Percentiles rank a stretch among this genome's conserved stretches.
phyloP scores from a whole-genome alignment of 1,140 invertebrate species.

The Drosophila obscura region DNA sequence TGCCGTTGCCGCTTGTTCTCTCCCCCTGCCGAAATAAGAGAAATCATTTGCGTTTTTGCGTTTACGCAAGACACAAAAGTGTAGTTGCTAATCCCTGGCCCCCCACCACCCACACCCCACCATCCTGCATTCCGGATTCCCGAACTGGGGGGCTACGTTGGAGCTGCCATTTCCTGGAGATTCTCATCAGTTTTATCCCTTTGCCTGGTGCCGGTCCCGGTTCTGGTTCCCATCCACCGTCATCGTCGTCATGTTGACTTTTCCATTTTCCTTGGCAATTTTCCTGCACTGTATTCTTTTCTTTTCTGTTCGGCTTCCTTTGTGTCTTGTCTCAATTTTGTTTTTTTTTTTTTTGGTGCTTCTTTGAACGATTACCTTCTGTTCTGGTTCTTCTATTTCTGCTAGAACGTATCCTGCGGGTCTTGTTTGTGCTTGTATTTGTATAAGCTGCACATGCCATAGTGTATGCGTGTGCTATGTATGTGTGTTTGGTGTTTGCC shows the following conservation, averaged over 20 bases:
- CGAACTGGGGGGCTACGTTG: not conserved
- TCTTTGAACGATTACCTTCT: slow-evolving; percentile 49
- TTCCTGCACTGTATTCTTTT: slow-evolving; percentile 48
- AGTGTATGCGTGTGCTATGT: slow-evolving; percentile 18
- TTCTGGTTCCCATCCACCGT: slow-evolving; percentile 43
- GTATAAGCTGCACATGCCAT: slow-evolving; percentile 45
- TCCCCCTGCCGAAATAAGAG: slow-evolving; percentile 58
- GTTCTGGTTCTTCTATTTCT: slow-evolving; percentile 29
- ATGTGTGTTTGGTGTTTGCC: slow-evolving; percentile 64
- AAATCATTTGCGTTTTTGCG: slow-evolving; percentile 78
- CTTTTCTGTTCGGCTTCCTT: slow-evolving; percentile 22
- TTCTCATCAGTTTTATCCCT: slow-evolving; percentile 12
- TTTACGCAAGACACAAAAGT: slow-evolving; percentile 39
- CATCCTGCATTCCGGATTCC: slow-evolving; percentile 13
- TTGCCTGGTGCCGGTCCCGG: not conserved
- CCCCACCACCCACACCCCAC: not conserved
- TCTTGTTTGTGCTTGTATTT: slow-evolving; percentile 71
- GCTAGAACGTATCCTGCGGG: slow-evolving; percentile 66
- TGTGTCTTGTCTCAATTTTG: slow-evolving; percentile 25
- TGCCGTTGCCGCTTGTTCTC: not conserved
- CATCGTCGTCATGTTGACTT: slow-evolving; percentile 67
- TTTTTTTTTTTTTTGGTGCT: slow-evolving; percentile 18
- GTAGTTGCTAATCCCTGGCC: slow-evolving; percentile 50
- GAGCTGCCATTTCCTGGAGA: not conserved
- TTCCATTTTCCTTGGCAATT: slow-evolving; percentile 78